Conservation (phyloP, 2,888 invertebrate species). For the Notocelia uddmanniana region DNA sequence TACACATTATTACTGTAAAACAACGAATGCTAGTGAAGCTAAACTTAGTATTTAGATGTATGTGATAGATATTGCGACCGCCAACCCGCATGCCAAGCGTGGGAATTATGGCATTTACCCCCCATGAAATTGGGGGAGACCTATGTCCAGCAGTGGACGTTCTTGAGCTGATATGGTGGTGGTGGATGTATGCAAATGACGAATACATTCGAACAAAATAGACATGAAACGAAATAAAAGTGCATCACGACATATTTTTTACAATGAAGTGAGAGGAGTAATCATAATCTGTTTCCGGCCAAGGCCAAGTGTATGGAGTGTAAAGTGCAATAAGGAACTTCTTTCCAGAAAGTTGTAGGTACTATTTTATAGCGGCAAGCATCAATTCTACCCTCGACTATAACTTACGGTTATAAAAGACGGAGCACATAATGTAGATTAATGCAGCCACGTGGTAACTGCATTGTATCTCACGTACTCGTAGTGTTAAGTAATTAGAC, state of each 20-base stretch:
- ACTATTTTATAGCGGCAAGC: background rate
- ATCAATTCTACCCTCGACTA: conserved; percentile 21
- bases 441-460: conserved; percentile 41
- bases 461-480: conserved; percentile 37
- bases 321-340: background rate
- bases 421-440: conserved; percentile 33
- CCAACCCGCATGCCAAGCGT: too few relatives aligned
- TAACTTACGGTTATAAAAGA: conserved; percentile 42
- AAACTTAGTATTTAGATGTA: background rate
- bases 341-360: background rate
- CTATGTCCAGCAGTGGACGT: too few relatives aligned
- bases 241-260: background rate
- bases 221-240: background rate
- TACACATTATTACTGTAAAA: background rate
- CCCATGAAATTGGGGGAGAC: too few relatives aligned
- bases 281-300: background rate
- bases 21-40: background rate
- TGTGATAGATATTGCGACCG: background rate
- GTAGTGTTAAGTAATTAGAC: conserved; percentile 40
- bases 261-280: background rate
- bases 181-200: too few relatives aligned
- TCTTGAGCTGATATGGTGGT: too few relatives aligned
- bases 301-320: background rate
- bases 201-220: too few relatives aligned
- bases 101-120: too few relatives aligned